These are phyloP conservation scores for Mythimna lalbum DNA, from an alignment of 2,888 invertebrate genomes.

Conservation along the genomic window DNA sequence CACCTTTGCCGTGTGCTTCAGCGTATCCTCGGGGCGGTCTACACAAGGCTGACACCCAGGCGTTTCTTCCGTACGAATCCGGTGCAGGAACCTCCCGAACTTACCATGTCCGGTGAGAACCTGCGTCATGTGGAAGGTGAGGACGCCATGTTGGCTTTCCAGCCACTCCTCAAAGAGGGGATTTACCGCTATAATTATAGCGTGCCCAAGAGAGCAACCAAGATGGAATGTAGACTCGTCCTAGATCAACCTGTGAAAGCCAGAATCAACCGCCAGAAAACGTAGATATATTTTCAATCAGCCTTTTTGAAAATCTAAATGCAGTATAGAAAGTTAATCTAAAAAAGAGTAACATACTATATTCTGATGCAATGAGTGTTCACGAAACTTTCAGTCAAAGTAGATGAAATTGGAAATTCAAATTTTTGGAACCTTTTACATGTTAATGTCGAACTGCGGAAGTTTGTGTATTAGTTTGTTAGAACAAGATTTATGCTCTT, in stretches of 20 bases:
- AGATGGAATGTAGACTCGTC: too few species aligned
- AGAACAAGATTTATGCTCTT: conserved; percentile 4
- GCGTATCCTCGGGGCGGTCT: too few species aligned
- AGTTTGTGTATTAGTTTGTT: conserved; percentile 44
- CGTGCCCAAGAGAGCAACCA: too few species aligned
- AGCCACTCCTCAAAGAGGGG: too few species aligned
- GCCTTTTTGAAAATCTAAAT: neutral
- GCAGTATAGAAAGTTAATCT: conserved; percentile 5
- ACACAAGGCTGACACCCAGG: too few species aligned
- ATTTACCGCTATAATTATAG: too few species aligned
- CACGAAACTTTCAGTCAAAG: conserved; percentile 38
- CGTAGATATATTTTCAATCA: neutral
- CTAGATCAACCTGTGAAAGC: neutral
- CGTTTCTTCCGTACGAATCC: too few species aligned
- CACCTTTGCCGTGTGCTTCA: too few species aligned
- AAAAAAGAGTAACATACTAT: conserved; percentile 26
- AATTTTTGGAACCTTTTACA: conserved; percentile 54
- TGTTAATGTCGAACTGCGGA: conserved; percentile 42
- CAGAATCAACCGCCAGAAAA: neutral
- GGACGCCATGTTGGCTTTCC: too few species aligned
- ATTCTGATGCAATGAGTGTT: conserved; percentile 27
- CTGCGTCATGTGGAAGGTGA: too few species aligned
- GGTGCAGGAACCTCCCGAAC: too few species aligned
- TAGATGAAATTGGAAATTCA: conserved; percentile 53
- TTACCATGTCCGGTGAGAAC: too few species aligned